Percentiles rank a stretch among this genome's conserved stretches.
phyloP scores from a whole-genome alignment of 2,113 vertebrate genomes.

The Malurus melanocephalus region DNA sequence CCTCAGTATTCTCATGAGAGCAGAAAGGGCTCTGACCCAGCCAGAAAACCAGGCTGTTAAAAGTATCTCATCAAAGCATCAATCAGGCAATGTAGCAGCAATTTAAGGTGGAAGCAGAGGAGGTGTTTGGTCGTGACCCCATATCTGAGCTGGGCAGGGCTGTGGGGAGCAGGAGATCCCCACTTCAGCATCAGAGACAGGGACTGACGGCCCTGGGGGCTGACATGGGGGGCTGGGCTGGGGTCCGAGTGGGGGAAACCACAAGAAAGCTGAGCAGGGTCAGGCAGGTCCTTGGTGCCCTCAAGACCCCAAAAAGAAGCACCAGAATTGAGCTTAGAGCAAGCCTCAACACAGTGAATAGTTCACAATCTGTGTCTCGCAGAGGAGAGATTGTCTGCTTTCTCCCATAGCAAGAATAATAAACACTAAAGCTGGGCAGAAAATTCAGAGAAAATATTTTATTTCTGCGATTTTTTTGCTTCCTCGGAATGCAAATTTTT shows the following conservation, averaged over 20 bases:
- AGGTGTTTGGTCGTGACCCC: neutral
- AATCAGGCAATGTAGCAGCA: neutral
- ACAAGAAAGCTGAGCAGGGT: neutral
- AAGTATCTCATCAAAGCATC: neutral
- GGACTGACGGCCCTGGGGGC: rapidly evolving
- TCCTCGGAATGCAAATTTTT: neutral
- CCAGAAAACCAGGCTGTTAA: neutral
- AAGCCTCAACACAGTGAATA: neutral
- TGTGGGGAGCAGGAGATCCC: neutral
- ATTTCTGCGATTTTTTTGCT: neutral
- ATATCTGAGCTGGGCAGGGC: neutral
- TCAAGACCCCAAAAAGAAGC: neutral
- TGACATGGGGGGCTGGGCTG: neutral
- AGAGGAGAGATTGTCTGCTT: neutral
- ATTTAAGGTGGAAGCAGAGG: neutral
- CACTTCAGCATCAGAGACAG: rapidly evolving
- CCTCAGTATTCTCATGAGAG: neutral
- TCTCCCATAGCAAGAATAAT: neutral
- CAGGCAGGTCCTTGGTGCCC: neutral
- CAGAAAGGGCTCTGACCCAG: neutral
- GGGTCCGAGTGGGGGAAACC: neutral
- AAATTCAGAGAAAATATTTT: neutral
- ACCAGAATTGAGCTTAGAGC: neutral
- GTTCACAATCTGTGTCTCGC: rapidly evolving
- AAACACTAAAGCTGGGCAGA: neutral